Conservation (phyloP, 2,113 vertebrate genomes). For the Nanger granti region DNA sequence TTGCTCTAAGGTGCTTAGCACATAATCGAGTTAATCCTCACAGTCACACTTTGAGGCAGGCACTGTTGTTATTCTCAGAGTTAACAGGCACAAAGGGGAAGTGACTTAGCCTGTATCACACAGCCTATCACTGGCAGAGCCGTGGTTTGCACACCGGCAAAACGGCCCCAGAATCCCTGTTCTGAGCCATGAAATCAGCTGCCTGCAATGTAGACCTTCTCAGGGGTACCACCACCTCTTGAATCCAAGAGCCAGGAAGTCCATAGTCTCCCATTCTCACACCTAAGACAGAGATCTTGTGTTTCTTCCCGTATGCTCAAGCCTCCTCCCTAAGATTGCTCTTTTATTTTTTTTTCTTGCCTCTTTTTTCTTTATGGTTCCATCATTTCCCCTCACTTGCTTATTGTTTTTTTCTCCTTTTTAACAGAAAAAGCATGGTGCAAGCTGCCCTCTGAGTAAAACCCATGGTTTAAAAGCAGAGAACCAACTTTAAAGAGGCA, state of each 20-base stretch:
- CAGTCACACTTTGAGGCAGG: not conserved
- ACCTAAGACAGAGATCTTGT: not conserved
- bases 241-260: not conserved
- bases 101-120: not conserved
- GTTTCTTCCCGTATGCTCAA: not conserved
- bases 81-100: not conserved
- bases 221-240: not conserved
- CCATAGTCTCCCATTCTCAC: not conserved
- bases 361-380: not conserved
- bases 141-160: not conserved
- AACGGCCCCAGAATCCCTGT: not conserved
- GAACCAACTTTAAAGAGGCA: not conserved
- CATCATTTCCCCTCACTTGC: not conserved
- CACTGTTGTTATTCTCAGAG: not conserved
- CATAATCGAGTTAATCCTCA: not conserved
- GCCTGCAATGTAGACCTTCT: not conserved
- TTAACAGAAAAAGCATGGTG: not conserved
- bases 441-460: not conserved
- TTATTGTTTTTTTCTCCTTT: not conserved
- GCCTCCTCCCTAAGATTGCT: not conserved
- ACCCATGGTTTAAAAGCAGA: not conserved
- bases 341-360: not conserved
- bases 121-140: not conserved
- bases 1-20: not conserved
- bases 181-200: not conserved